Evolutionary conservation across 2,888 invertebrate species (phyloP), one percentile per base, ranked within the genome.

Genomic region (Laspeyria flexula): DNA sequence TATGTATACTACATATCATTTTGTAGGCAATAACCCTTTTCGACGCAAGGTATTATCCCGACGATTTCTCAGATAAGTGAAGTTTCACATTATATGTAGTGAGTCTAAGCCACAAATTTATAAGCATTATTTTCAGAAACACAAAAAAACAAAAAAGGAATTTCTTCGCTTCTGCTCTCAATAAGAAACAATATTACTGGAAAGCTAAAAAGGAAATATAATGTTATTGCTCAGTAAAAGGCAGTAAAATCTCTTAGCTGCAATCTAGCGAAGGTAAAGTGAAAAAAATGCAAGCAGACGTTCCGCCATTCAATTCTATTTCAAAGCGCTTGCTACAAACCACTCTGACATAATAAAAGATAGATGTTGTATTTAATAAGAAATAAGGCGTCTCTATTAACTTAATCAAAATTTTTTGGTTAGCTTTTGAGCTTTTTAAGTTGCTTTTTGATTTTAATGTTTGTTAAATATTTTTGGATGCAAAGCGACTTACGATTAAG

Each of bases 271-370:
- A 43, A 60, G 50, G 47, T 51, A 41, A 31, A 41, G 6, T 39
- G 30, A 40, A 50, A 56, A 60, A 63, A 55, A 31, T 13, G 40
- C 23, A 46, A 27, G 10, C 45, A 44, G 65, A 52, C 49, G 51
- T 54, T 52, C 50, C 60, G 21, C 55, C 40, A 54, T 69, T 62
- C 48, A 69, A 68, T 69, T 69, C 51, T 38, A 69, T 69, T 66
- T 69, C 49, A 50, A 57, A 54, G 58, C 50, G 39, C 13, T 52
- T 47, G 42, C 56, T 56, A 56, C 40, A 43, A 58, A 60, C 60
- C 58, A 54, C 52, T 69, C 57, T 33, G 51, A 52, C 55, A 59
- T 60, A 53, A 56, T 44, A 56, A 55, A 54, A 53, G 53, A 25
- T 39, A 37, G 41, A 61, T 59, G 45, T 47, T 49, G 29, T 11